phyloP scores from a whole-genome alignment of 2,113 vertebrate genomes.

The Corydoras sp. region DNA sequence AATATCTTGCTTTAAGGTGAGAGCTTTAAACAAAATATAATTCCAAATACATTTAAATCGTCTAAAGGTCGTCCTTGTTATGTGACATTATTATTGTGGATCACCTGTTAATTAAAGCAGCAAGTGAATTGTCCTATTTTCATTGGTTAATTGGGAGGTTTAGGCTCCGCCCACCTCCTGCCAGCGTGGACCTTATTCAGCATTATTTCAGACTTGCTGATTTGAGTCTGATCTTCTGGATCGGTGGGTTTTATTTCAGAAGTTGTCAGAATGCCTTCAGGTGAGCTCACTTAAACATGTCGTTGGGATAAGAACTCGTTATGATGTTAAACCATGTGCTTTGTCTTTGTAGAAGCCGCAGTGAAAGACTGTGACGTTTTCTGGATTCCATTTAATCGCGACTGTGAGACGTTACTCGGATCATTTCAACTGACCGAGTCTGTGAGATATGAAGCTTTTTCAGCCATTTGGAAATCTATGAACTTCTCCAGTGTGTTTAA shows the following conservation, averaged over 20 bases:
- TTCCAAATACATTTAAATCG: too few relatives aligned
- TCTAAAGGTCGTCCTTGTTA: too few relatives aligned
- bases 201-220: background rate
- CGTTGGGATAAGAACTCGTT: background rate
- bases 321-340: background rate
- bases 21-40: too few relatives aligned
- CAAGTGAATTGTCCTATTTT: too few relatives aligned
- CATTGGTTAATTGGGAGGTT: too few relatives aligned
- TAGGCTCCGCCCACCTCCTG: too few relatives aligned
- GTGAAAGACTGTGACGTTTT: constrained; percentile 34
- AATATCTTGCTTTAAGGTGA: too few relatives aligned
- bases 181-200: too few relatives aligned
- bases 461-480: constrained; percentile 76
- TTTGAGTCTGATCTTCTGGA: background rate
- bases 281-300: background rate
- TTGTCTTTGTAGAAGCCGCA: background rate
- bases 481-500: constrained; percentile 75
- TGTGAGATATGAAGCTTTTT: constrained; percentile 78
- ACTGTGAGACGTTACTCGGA: constrained; percentile 80
- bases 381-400: constrained; percentile 62
- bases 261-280: background rate
- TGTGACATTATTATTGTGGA: too few relatives aligned
- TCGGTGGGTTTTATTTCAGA: too few relatives aligned
- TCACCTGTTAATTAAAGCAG: too few relatives aligned
- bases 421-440: constrained; percentile 77